phyloP scores from a whole-genome alignment of 2,888 invertebrate genomes.

The Tupiocoris notatus region DNA sequence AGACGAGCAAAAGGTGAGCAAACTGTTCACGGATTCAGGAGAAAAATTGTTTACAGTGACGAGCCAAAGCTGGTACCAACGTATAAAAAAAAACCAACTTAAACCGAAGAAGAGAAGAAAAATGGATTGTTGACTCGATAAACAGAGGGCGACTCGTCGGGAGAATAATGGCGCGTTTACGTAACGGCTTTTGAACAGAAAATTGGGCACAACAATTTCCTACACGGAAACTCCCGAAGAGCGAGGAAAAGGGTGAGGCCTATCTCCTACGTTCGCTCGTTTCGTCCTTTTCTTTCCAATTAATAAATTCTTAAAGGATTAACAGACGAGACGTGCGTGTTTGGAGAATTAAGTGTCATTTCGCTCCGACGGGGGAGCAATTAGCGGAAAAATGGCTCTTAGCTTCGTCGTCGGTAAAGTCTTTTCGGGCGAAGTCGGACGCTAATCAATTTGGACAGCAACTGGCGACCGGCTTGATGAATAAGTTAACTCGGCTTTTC shows the following conservation, averaged over 20 bases:
- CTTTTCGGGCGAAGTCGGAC: not conserved
- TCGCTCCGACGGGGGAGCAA: not conserved
- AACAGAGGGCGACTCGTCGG: slow-evolving; percentile 7
- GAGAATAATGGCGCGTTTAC: slow-evolving; percentile 19
- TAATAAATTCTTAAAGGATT: slow-evolving; percentile 31
- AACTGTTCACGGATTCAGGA: slow-evolving; percentile 14
- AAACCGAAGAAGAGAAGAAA: not conserved
- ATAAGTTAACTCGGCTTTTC: not conserved
- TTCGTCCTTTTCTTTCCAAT: not conserved
- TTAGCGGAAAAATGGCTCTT: slow-evolving; percentile 3
- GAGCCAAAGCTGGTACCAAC: not conserved
- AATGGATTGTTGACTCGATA: slow-evolving; percentile 37
- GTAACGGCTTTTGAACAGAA: slow-evolving; percentile 16
- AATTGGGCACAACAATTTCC: slow-evolving; percentile 32
- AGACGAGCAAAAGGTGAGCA: not conserved
- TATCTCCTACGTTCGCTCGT: not conserved
- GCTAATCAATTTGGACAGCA: not conserved
- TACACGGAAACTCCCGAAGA: slow-evolving; percentile 19
- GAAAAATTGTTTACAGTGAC: slow-evolving; percentile 19
- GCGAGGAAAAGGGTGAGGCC: not conserved
- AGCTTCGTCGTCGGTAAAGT: not conserved
- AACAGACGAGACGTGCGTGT: slow-evolving; percentile 6
- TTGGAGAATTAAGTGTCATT: slow-evolving; percentile 32
- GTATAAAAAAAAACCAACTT: not conserved
- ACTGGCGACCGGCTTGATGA: not conserved